These are phyloP conservation scores for Eulimnadia texana DNA, from an alignment of 1,140 invertebrate species.

Conservation along the genomic window DNA sequence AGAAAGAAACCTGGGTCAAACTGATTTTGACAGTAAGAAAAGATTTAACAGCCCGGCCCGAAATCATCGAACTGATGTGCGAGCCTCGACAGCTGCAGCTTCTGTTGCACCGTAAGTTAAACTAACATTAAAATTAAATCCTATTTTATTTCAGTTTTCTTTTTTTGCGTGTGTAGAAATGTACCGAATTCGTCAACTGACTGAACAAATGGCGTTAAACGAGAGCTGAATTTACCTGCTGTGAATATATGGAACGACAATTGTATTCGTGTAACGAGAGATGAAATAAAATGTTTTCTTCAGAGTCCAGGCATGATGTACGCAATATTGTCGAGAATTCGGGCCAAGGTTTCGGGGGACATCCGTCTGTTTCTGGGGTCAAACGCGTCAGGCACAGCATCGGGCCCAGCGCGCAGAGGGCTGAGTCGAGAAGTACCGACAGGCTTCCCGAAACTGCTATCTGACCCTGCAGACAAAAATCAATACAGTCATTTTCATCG, in stretches of 20 bases:
- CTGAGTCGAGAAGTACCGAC: slow-evolving; percentile 83
- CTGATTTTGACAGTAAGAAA: neutral
- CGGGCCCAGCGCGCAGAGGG: slow-evolving; percentile 82
- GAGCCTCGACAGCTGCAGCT: neutral
- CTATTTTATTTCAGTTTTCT: no score
- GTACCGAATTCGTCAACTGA: no score
- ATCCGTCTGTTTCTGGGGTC: slow-evolving; percentile 58
- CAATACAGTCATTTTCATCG: slow-evolving; percentile 2
- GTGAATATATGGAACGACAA: no score
- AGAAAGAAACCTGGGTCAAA: neutral
- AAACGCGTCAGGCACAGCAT: slow-evolving; percentile 74
- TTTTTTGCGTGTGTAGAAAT: no score
- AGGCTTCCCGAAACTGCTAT: slow-evolving; percentile 86
- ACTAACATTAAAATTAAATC: neutral
- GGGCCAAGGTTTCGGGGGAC: slow-evolving; percentile 49
- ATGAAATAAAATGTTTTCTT: slow-evolving; percentile 18
- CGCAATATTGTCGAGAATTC: slow-evolving; percentile 83
- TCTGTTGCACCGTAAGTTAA: slow-evolving; percentile 1
- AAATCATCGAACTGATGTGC: neutral
- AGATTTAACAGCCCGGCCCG: neutral
- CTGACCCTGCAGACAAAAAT: slow-evolving; percentile 49
- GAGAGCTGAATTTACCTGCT: no score
- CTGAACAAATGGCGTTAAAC: no score
- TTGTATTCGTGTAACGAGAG: neutral
- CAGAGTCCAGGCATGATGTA: slow-evolving; percentile 93